Base-by-base conservation (phyloP, 64 coral and sea anemone genomes). In the Orbicella faveolata region DNA sequence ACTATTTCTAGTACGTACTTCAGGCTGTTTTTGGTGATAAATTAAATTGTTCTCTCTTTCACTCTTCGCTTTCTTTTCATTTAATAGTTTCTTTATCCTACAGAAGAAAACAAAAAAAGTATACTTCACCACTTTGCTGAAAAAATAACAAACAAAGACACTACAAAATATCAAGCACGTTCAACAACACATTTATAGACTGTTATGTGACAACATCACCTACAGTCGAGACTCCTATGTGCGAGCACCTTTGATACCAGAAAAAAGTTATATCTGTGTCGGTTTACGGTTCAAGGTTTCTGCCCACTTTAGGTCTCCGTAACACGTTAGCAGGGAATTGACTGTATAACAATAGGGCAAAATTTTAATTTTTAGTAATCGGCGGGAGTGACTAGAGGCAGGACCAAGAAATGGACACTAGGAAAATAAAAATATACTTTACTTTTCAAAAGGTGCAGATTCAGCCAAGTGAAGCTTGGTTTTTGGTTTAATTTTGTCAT, bases 401-500 rank as follows among this genome's bases (percentile, higher is more conserved):
- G 23, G 19, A 16, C 18, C 54, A 19, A 62, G 18, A 21, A 70
- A 70, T 21, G 35, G 73, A 81, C 1, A 23, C 15, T 21, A 17
- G 9, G 8, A 62, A 63, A 18, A 0, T 34, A 21, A 73, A 34
- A n/a, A 57, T 30, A 18, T 62, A 72, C 75, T 79, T 65, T 94
- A 94, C 92, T 84, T 89, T 72, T 84, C 19, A 67, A 94, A 94
- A n/a, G 75, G 87, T 30, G 87, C 15, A 19, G 63, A 80, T 90
- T 96, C 91, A 33, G 78, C 88, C 33, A 96, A 88, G 86, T 90
- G 65, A 16, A 93, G 67, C 89, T 96, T 96, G 23, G 94, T 81
- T 86, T 93, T 96, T 2, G 94, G 94, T 52, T 96, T 96, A 67
- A 93, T 89, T 90, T 96, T 96, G 75, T 96, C 94, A 73, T 96